phyloP scores from a whole-genome alignment of 2,797 vertebrate genomes.

The Vireo griseus region DNA sequence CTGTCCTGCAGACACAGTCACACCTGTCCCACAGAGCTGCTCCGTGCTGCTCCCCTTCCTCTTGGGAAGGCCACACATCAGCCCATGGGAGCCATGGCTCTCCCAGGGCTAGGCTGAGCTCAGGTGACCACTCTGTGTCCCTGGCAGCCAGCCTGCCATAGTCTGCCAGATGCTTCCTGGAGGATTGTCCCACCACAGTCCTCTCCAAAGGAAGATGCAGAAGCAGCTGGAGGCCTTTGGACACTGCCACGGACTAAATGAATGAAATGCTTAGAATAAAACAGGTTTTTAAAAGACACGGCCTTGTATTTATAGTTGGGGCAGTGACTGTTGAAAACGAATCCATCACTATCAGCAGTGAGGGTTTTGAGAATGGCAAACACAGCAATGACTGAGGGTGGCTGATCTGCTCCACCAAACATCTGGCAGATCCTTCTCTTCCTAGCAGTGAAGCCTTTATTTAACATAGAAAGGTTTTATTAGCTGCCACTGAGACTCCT shows the following conservation, averaged over 20 bases:
- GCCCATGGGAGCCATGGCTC: background rate
- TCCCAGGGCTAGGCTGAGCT: background rate
- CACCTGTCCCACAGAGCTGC: background rate
- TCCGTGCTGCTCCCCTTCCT: accelerated
- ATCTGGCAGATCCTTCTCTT: background rate
- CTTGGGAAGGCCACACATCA: accelerated
- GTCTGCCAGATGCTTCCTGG: background rate
- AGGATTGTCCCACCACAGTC: background rate
- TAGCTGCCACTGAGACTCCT: background rate
- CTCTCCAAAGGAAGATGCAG: background rate
- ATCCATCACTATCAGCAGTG: accelerated
- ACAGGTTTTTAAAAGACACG: background rate
- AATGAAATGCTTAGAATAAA: background rate
- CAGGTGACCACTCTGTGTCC: background rate
- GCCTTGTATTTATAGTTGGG: background rate
- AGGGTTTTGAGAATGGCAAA: background rate
- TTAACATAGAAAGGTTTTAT: background rate
- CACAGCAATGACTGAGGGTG: background rate
- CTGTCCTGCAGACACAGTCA: background rate
- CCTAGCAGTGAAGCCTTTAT: background rate
- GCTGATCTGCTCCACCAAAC: background rate
- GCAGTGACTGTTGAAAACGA: accelerated
- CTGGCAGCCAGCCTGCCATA: background rate
- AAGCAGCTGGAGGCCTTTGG: background rate
- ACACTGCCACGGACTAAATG: background rate